Percentiles rank a stretch among this genome's conserved stretches.
Evolutionary conservation across 2,797 vertebrate genomes (phyloP).

Genomic region (Falco biarmicus): DNA sequence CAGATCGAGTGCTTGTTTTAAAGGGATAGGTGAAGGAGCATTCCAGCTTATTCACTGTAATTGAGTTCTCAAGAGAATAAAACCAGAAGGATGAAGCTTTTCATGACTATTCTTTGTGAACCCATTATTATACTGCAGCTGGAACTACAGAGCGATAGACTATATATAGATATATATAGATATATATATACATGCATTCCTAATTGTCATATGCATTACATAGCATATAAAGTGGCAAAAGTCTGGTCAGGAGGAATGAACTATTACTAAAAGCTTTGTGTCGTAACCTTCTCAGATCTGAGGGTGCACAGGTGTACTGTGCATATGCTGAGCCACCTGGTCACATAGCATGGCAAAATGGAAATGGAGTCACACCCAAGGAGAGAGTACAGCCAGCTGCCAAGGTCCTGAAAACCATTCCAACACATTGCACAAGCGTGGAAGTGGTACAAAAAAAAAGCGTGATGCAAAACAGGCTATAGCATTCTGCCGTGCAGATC

Average conservation of each 20-base stretch:
- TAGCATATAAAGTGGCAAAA: slow-evolving; percentile 11
- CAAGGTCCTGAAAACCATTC: slow-evolving; percentile 43
- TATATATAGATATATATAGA: neutral
- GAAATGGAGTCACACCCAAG: slow-evolving; percentile 37
- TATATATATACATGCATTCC: neutral
- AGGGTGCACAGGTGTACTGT: neutral
- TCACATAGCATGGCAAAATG: slow-evolving; percentile 38
- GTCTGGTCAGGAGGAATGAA: slow-evolving; percentile 37
- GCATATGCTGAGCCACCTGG: slow-evolving; percentile 22
- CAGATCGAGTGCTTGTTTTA: neutral
- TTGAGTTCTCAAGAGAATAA: slow-evolving; percentile 15
- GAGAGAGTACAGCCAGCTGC: neutral
- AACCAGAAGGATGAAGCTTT: slow-evolving; percentile 39
- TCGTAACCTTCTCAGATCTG: slow-evolving; percentile 8
- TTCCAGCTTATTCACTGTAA: neutral
- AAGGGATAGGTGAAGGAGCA: neutral
- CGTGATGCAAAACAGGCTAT: neutral
- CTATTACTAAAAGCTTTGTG: slow-evolving; percentile 21
- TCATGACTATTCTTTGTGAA: slow-evolving; percentile 22
- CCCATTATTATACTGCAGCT: slow-evolving; percentile 10
- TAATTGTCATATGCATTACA: neutral
- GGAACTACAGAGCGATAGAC: slow-evolving; percentile 24
- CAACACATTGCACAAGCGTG: slow-evolving; percentile 30
- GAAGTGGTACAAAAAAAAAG: slow-evolving; percentile 43
- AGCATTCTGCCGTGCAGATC: neutral